A percentile compares a stretch with the other conserved stretches of the same genome.
These are phyloP conservation scores for Notolabrus celidotus DNA, from an alignment of 2,797 vertebrate genomes.

Conservation along the genomic window DNA sequence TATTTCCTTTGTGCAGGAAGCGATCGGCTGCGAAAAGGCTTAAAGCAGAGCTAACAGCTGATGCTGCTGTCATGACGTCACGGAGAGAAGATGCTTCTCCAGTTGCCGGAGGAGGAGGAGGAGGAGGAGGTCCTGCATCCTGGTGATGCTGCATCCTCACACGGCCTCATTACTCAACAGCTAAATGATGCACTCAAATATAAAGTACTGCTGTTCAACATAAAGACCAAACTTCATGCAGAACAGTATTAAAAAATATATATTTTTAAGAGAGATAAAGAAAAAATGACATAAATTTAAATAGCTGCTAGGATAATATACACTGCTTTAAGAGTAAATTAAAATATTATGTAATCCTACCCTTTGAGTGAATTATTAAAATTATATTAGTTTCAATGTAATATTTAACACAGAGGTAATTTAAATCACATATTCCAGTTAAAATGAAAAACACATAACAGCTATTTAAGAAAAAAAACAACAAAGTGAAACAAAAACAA, in stretches of 20 bases:
- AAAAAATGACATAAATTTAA: background rate
- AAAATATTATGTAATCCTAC: background rate
- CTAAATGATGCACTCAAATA: conserved; percentile 26
- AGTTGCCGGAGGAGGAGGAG: conserved; percentile 53
- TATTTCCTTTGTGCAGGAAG: conserved; percentile 77
- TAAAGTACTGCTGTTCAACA: background rate
- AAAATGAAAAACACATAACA: background rate
- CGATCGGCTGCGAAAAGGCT: conserved; percentile 76
- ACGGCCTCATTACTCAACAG: conserved; percentile 1
- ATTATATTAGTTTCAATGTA: background rate
- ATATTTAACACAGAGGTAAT: background rate
- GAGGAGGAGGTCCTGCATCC: conserved; percentile 56
- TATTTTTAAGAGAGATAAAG: background rate
- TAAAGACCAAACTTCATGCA: background rate
- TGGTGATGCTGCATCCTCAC: conserved; percentile 52
- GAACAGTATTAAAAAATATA: too few relatives aligned
- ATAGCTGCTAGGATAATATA: background rate
- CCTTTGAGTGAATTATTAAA: background rate
- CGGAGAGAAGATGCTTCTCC: conserved; percentile 77
- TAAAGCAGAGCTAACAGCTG: conserved; percentile 82
- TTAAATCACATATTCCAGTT: background rate
- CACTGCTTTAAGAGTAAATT: background rate
- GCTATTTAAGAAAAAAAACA: too few relatives aligned
- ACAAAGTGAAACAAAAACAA: too few relatives aligned
- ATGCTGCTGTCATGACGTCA: conserved; percentile 89